Evolutionary conservation across 2,888 invertebrate genomes (phyloP).

Genomic region (Plebejus melissa): DNA sequence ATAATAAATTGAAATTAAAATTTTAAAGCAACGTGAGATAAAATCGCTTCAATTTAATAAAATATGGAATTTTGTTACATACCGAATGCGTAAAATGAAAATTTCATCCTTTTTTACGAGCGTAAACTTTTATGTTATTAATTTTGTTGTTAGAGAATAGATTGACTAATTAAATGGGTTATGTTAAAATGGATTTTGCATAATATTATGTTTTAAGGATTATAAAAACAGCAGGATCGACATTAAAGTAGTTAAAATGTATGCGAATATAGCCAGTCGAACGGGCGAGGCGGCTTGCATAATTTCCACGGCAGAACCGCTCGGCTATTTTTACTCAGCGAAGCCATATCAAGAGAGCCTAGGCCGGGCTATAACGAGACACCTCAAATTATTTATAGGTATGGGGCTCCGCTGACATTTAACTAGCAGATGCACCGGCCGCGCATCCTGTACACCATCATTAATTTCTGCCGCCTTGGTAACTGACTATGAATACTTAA

Average conservation of each 20-base stretch:
- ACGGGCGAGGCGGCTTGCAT: slow-evolving; percentile 32
- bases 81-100: neutral
- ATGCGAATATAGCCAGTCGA: slow-evolving; percentile 30
- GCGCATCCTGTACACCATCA: slow-evolving; percentile 52
- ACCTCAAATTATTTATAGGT: slow-evolving; percentile 72
- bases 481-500: slow-evolving; percentile 48
- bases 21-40: slow-evolving; percentile 12
- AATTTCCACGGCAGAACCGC: slow-evolving; percentile 40
- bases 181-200: neutral
- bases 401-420: slow-evolving; percentile 67
- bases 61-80: neutral
- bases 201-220: neutral
- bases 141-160: neutral
- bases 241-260: slow-evolving; percentile 20
- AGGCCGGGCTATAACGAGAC: slow-evolving; percentile 51
- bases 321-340: slow-evolving; percentile 60
- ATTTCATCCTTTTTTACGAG: slow-evolving; percentile 8
- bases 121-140: slow-evolving; percentile 10
- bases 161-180: slow-evolving; percentile 1
- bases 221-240: neutral
- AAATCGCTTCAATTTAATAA: slow-evolving; percentile 6
- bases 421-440: slow-evolving; percentile 63
- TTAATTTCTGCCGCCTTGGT: slow-evolving; percentile 63
- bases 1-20: neutral
- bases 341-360: slow-evolving; percentile 62